phyloP scores from a whole-genome alignment of 2,113 vertebrate species.

The Petaurus breviceps region DNA sequence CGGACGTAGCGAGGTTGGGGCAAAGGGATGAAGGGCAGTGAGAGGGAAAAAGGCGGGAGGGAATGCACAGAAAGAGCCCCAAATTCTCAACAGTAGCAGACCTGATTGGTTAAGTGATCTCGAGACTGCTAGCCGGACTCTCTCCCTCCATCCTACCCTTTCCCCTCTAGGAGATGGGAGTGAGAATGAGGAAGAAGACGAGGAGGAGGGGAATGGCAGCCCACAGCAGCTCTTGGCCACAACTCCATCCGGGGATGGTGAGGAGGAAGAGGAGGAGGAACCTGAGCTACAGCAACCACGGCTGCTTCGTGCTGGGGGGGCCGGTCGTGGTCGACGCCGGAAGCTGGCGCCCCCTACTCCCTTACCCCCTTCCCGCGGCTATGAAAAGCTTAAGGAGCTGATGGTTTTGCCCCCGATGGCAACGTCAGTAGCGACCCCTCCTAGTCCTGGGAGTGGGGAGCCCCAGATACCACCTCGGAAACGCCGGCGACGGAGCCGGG shows the following conservation, averaged over 20 bases:
- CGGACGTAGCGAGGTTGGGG: not conserved
- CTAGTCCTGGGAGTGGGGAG: slow-evolving; percentile 51
- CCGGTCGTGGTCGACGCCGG: accelerated
- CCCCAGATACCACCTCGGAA: slow-evolving; percentile 30
- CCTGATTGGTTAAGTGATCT: not conserved
- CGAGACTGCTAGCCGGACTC: slow-evolving; percentile 24
- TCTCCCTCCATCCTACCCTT: slow-evolving; percentile 56
- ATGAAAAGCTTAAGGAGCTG: slow-evolving; percentile 73
- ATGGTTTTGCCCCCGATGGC: slow-evolving; percentile 64
- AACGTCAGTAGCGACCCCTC: slow-evolving; percentile 47
- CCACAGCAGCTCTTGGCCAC: not conserved
- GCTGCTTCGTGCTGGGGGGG: slow-evolving; percentile 20
- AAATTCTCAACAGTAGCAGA: not conserved
- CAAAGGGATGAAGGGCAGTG: not conserved
- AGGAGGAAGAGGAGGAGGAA: slow-evolving; percentile 48
- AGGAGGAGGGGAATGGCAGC: slow-evolving; percentile 36
- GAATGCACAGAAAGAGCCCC: not conserved
- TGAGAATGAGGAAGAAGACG: slow-evolving; percentile 58
- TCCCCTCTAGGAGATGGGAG: slow-evolving; percentile 66
- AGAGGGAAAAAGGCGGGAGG: not conserved
- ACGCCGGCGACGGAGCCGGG: slow-evolving; percentile 55
- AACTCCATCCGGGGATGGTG: not conserved
- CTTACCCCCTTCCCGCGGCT: not conserved
- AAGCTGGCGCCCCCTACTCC: slow-evolving; percentile 41
- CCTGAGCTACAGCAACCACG: slow-evolving; percentile 59